These are phyloP conservation scores for Acrocephalus kingi DNA, from an alignment of 2,113 vertebrate genomes.

Conservation along the genomic window DNA sequence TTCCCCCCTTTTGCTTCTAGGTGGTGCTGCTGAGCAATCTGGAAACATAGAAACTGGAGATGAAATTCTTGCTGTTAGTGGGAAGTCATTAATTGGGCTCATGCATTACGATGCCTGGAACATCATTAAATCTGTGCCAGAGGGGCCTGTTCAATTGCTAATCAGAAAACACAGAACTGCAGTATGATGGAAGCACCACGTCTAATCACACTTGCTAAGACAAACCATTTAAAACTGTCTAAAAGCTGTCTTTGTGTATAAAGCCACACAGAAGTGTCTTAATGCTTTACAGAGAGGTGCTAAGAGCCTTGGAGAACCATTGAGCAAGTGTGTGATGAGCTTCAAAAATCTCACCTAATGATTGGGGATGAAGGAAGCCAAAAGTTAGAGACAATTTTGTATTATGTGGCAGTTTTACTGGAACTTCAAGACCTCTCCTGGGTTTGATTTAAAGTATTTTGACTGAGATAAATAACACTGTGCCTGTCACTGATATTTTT, in stretches of 20 bases:
- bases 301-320: slow-evolving; percentile 25
- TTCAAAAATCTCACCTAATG: slow-evolving; percentile 8
- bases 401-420: slow-evolving; percentile 20
- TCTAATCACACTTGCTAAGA: not conserved
- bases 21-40: slow-evolving; percentile 88
- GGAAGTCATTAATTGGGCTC: slow-evolving; percentile 85
- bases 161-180: slow-evolving; percentile 82
- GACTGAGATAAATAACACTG: slow-evolving; percentile 1
- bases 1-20: slow-evolving; percentile 62
- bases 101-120: slow-evolving; percentile 94
- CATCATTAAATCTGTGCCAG: slow-evolving; percentile 85
- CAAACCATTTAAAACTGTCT: not conserved
- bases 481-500: slow-evolving; percentile 49
- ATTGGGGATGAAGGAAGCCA: not conserved
- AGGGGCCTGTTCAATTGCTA: slow-evolving; percentile 85
- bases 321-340: not conserved
- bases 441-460: slow-evolving; percentile 7
- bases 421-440: slow-evolving; percentile 16
- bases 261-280: slow-evolving; percentile 54
- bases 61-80: slow-evolving; percentile 89
- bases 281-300: slow-evolving; percentile 35
- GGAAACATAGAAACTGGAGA: slow-evolving; percentile 86
- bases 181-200: slow-evolving; percentile 62
- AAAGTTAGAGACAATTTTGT: slow-evolving; percentile 17
- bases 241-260: slow-evolving; percentile 37